Conservation (phyloP, 2,888 invertebrate species). For the Mechanitis mazaeus region DNA sequence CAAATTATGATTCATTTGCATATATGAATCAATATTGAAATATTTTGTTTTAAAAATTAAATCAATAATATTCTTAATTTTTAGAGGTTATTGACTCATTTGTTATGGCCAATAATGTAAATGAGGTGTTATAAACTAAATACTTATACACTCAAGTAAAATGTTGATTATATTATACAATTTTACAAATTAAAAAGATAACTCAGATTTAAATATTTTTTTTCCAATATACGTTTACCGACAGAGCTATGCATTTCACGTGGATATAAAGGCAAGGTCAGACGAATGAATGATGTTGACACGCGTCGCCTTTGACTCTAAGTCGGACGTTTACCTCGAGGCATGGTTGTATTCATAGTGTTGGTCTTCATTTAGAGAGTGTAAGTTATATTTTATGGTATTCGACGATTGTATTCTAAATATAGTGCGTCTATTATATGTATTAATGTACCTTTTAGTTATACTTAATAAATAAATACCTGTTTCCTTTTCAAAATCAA, state of each 20-base stretch:
- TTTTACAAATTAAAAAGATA: not conserved
- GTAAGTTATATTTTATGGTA: slow-evolving; percentile 6
- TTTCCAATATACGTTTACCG: slow-evolving; percentile 28
- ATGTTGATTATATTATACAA: too few species aligned
- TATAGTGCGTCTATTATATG: too few species aligned
- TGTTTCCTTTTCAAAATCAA: too few species aligned
- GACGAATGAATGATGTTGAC: slow-evolving; percentile 67
- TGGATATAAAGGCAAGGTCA: slow-evolving; percentile 58
- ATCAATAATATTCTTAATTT: too few species aligned
- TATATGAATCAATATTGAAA: too few species aligned
- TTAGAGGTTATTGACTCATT: too few species aligned
- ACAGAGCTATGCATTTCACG: slow-evolving; percentile 35
- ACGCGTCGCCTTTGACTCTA: slow-evolving; percentile 68
- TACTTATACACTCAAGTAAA: too few species aligned
- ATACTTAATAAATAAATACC: too few species aligned
- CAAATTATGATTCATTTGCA: not conserved
- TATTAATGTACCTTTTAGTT: too few species aligned
- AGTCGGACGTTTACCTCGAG: slow-evolving; percentile 55
- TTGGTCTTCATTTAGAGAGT: slow-evolving; percentile 9
- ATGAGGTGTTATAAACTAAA: too few species aligned
- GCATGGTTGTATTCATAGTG: slow-evolving; percentile 52
- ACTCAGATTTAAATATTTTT: not conserved
- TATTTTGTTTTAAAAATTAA: too few species aligned
- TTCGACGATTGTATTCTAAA: not conserved
- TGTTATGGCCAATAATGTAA: too few species aligned